These are phyloP conservation scores for Drosophila jambulina DNA, from an alignment of 1,140 invertebrate genomes.

Conservation along the genomic window DNA sequence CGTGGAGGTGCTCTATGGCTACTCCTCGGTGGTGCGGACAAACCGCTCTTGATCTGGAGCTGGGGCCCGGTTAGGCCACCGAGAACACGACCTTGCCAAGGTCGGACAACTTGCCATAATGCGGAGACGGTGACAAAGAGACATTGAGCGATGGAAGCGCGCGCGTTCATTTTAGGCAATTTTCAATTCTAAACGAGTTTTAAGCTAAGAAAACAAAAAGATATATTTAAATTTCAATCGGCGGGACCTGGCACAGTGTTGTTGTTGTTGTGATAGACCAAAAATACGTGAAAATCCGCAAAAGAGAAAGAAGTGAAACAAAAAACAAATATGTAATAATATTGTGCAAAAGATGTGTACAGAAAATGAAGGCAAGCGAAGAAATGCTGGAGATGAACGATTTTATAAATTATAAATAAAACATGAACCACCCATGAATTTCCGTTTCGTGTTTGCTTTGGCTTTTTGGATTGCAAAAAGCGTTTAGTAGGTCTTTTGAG, in stretches of 20 bases:
- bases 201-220: slow-evolving; percentile 29
- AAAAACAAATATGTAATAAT: slow-evolving; percentile 32
- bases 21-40: slow-evolving; percentile 75
- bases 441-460: slow-evolving; percentile 55
- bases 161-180: slow-evolving; percentile 38
- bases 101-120: slow-evolving; percentile 68
- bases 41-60: slow-evolving; percentile 41
- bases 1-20: slow-evolving; percentile 79
- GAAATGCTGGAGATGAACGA: slow-evolving; percentile 56
- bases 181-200: slow-evolving; percentile 73
- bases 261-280: slow-evolving; percentile 55
- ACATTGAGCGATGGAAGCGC: slow-evolving; percentile 40
- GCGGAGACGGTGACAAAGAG: slow-evolving; percentile 20
- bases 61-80: slow-evolving; percentile 6
- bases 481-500: slow-evolving; percentile 32
- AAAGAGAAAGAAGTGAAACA: slow-evolving; percentile 12
- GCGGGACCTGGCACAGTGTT: slow-evolving; percentile 39
- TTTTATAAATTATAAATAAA: slow-evolving; percentile 82
- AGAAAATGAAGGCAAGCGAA: slow-evolving; percentile 31
- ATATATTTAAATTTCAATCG: slow-evolving; percentile 52
- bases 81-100: slow-evolving; percentile 72
- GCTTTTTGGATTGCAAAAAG: slow-evolving; percentile 40
- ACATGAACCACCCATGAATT: slow-evolving; percentile 68
- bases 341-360: slow-evolving; percentile 69
- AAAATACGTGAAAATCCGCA: slow-evolving; percentile 32